phyloP scores from a whole-genome alignment of 2,888 invertebrate species.

The Hirtodrosophila cameraria region DNA sequence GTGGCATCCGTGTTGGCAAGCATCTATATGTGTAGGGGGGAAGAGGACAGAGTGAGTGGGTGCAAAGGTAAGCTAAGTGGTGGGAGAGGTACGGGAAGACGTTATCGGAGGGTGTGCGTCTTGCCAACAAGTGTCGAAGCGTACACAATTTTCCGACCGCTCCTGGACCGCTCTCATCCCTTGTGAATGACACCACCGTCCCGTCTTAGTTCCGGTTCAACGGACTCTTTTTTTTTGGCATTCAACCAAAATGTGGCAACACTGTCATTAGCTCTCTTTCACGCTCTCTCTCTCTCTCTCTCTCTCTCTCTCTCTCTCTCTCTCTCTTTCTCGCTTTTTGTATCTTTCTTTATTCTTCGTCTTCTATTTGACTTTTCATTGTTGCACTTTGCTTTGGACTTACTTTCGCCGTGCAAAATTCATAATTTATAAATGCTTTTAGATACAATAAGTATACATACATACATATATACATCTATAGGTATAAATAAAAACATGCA shows the following conservation, averaged over 20 bases:
- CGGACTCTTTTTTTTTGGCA: slow-evolving; percentile 45
- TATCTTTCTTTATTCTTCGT: slow-evolving; percentile 31
- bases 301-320: slow-evolving; percentile 1
- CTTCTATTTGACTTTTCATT: slow-evolving; percentile 43
- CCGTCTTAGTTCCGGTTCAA: slow-evolving; percentile 52
- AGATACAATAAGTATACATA: slow-evolving; percentile 1
- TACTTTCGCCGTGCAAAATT: slow-evolving; percentile 36
- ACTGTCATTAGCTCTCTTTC: slow-evolving; percentile 14
- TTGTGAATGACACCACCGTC: slow-evolving; percentile 7
- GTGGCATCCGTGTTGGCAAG: no score
- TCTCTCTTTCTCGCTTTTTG: slow-evolving; percentile 1
- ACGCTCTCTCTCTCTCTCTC: not conserved
- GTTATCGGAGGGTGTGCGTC: not conserved
- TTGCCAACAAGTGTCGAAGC: slow-evolving; percentile 46
- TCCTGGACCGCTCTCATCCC: slow-evolving; percentile 25
- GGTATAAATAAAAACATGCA: not conserved
- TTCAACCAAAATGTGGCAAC: slow-evolving; percentile 46
- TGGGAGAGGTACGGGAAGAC: not conserved
- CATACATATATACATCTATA: slow-evolving; percentile 1
- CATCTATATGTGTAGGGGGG: no score
- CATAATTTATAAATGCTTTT: slow-evolving; percentile 37
- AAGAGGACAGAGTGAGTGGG: not conserved
- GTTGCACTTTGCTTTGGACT: slow-evolving; percentile 50
- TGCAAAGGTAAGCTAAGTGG: not conserved
- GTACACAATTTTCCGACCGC: slow-evolving; percentile 17